phyloP scores from a whole-genome alignment of 2,113 vertebrate species.

The Thomomys bottae region DNA sequence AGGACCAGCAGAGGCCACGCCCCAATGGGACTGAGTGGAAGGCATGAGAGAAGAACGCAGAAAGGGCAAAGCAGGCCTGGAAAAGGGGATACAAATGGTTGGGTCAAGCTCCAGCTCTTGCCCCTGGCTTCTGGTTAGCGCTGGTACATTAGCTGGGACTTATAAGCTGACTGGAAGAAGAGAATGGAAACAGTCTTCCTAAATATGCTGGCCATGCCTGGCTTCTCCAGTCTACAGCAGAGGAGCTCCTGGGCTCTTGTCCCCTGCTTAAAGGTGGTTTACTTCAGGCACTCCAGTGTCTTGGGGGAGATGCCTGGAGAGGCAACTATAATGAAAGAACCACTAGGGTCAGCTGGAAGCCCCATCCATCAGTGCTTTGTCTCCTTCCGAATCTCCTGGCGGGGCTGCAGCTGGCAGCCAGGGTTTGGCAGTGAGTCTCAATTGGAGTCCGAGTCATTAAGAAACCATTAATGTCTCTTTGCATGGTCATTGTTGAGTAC shows the following conservation, averaged over 20 bases:
- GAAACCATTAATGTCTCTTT: constrained; percentile 70
- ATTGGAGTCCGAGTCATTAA: constrained; percentile 72
- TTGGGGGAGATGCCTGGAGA: neutral
- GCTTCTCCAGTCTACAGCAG: neutral
- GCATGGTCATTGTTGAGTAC: neutral
- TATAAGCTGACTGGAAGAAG: neutral
- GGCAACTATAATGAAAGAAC: neutral
- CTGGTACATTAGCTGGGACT: neutral
- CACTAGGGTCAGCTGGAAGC: constrained; percentile 46
- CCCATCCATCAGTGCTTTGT: constrained; percentile 65
- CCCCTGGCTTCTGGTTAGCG: too few relatives aligned
- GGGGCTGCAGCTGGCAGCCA: constrained; percentile 72
- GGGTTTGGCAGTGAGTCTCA: constrained; percentile 68
- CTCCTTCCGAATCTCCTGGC: constrained; percentile 62
- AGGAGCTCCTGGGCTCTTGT: neutral
- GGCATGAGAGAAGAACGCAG: neutral
- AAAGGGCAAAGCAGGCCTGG: neutral
- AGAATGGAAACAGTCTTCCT: neutral
- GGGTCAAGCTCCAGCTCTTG: neutral
- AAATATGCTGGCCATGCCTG: neutral
- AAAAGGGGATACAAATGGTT: too few relatives aligned
- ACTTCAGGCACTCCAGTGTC: too few relatives aligned
- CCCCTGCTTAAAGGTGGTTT: neutral
- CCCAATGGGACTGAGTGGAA: neutral
- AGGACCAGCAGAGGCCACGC: neutral